These are phyloP conservation scores for Phymorhynchus buccinoides DNA, from an alignment of 1,140 invertebrate genomes.

Conservation along the genomic window DNA sequence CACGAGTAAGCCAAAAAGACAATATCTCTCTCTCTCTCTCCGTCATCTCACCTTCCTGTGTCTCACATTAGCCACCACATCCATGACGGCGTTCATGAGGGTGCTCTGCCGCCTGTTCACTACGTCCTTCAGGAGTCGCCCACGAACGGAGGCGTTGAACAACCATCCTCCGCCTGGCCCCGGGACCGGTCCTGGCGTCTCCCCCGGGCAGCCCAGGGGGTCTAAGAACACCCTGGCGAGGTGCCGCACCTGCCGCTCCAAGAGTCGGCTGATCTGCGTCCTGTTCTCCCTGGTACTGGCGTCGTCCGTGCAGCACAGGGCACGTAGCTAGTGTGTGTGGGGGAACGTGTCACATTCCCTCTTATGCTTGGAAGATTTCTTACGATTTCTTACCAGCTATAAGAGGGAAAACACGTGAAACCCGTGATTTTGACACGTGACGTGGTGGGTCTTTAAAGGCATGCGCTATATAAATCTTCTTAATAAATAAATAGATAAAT, in stretches of 20 bases:
- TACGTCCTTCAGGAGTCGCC: slow-evolving; percentile 6
- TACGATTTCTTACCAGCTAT: too few species aligned
- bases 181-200: too few species aligned
- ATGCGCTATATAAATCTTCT: too few species aligned
- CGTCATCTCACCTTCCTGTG: not conserved
- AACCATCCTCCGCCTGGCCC: too few species aligned
- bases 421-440: too few species aligned
- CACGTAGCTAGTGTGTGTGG: not conserved
- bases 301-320: not conserved
- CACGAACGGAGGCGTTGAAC: not conserved
- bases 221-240: not conserved
- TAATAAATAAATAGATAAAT: too few species aligned
- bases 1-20: not conserved
- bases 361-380: too few species aligned
- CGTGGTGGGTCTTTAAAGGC: too few species aligned
- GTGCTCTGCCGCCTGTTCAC: not conserved
- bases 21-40: not conserved
- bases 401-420: too few species aligned
- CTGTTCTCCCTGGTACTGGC: not conserved
- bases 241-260: not conserved
- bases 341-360: too few species aligned
- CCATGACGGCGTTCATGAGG: slow-evolving; percentile 23
- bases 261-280: not conserved
- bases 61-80: slow-evolving; percentile 32
- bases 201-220: not conserved